Base-by-base conservation (phyloP, 2,797 vertebrate genomes). In the Philypnodon macrostomus region DNA sequence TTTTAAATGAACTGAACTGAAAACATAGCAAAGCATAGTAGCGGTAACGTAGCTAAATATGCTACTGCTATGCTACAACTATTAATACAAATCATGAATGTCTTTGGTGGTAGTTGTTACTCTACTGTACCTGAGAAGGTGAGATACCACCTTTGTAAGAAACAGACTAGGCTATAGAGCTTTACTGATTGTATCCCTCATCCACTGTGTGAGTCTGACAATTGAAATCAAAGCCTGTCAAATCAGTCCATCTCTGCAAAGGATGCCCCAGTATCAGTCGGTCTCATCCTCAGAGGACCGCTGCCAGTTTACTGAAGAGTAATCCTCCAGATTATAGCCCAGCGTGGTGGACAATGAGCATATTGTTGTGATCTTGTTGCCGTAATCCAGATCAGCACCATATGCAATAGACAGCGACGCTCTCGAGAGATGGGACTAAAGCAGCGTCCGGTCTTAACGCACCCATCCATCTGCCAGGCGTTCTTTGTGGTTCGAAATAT, bases 271-370 rank as follows among this genome's bases (percentile, higher is more conserved):
- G 15, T 58, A 70, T 75, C 66, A 26, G 58, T 44, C 27, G 4
- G 34, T 4, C 59, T 73, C 80, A 71, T 63, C 70, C 73, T 64
- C 29, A 55, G 63, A 75, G 60, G 67, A n/a, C 64, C 21, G 36
- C 7, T 21, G 57, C 26, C 47, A 21, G 63, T 73, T 80, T 73
- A 69, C 60, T 58, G 30, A 24, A 71, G 74, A 49, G 61, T 84
- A 86, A 87, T 87, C 84, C 81, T 64, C 46, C 53, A 80, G 83
- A 85, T 87, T 82, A 87, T 77, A 78, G 71, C 71, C 65, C 72
- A 27, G 77, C 73, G 14, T 39, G 53, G 47, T 70, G 75, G 79
- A 85, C 84, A 87, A 83, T 84, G 78, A 82, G 60, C 82, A 86
- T 81, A 86, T 85, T 85, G 82, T 86, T 76, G 61, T 75, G 72